These are phyloP conservation scores for Coranthus polyacanthus DNA, from an alignment of 2,797 vertebrate species.

Conservation along the genomic window DNA sequence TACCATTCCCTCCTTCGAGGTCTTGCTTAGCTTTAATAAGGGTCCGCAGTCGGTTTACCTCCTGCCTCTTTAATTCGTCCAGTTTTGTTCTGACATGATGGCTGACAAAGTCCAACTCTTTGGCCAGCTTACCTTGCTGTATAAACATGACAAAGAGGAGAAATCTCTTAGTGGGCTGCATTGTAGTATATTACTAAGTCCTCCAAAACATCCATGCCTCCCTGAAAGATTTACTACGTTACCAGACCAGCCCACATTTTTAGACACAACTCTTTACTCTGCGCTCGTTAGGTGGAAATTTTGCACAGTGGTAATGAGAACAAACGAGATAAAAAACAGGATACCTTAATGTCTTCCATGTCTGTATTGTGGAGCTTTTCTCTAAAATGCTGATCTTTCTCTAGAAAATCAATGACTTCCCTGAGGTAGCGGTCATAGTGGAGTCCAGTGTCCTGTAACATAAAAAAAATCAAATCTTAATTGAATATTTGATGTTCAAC, in stretches of 20 bases:
- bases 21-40: constrained; percentile 97
- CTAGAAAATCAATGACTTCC: constrained; percentile 97
- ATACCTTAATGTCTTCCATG: constrained; percentile 98
- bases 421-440: constrained; percentile 98
- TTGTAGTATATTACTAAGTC: background rate
- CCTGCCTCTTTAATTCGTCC: constrained; percentile 97
- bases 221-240: background rate
- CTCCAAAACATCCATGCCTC: background rate
- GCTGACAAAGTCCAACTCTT: constrained; percentile 97
- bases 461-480: constrained; percentile 14
- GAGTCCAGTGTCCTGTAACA: constrained; percentile 93
- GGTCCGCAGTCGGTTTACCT: constrained; percentile 93
- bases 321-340: background rate
- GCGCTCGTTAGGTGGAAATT: background rate
- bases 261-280: background rate
- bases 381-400: constrained; percentile 97
- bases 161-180: background rate
- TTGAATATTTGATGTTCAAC: background rate
- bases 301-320: background rate
- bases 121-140: constrained; percentile 95
- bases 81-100: constrained; percentile 95
- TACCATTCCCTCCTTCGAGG: constrained; percentile 91
- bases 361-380: constrained; percentile 98
- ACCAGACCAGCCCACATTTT: background rate
- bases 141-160: constrained; percentile 26